A percentile compares a stretch with the other conserved stretches of the same genome.
phyloP scores from a whole-genome alignment of 2,888 invertebrate genomes.

The Aproaerema taeniolella region DNA sequence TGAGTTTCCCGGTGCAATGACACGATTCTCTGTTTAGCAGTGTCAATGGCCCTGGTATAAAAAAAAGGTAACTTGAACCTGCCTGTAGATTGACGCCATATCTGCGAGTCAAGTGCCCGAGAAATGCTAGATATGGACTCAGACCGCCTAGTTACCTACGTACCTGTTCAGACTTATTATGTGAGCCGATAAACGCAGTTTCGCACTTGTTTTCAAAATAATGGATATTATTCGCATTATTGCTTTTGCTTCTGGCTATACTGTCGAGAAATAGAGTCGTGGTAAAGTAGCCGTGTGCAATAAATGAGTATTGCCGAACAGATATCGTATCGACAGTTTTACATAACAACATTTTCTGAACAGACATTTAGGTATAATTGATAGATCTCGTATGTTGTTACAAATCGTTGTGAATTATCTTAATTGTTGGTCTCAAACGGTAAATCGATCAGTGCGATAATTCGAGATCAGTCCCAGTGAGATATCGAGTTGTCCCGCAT shows the following conservation, averaged over 20 bases:
- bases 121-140: conserved; percentile 28
- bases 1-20: conserved; percentile 46
- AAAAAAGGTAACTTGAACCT: conserved; percentile 68
- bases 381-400: no score
- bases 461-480: conserved; percentile 16
- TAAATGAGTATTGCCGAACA: no score
- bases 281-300: no score
- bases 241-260: no score
- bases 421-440: conserved; percentile 15
- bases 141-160: conserved; percentile 8
- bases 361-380: no score
- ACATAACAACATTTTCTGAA: no score
- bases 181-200: conserved; percentile 1
- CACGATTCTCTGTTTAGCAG: conserved; percentile 48
- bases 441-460: conserved; percentile 16
- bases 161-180: conserved; percentile 1
- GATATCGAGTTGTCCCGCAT: conserved; percentile 16
- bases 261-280: no score
- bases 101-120: conserved; percentile 36
- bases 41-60: conserved; percentile 60
- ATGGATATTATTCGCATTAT: no score
- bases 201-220: no score
- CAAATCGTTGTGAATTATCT: conserved; percentile 16
- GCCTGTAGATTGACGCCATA: conserved; percentile 69
- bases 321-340: no score